Conservation (phyloP, 2,797 vertebrate species). For the Tapirus indicus region DNA sequence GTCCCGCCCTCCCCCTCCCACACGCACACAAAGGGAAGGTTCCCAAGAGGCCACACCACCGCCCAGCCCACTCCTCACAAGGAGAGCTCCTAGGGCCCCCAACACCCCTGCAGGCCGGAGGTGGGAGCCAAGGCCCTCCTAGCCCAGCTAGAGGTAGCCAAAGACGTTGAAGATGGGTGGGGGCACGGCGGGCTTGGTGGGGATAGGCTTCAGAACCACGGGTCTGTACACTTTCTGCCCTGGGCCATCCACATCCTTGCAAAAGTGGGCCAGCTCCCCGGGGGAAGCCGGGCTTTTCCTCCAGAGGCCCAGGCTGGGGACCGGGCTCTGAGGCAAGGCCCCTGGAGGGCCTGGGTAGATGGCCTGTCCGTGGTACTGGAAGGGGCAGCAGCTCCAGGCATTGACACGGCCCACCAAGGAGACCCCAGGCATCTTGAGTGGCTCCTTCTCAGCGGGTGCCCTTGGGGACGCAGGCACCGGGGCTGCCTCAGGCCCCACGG, state of each 20-base stretch:
- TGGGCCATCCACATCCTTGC: slow-evolving; percentile 86
- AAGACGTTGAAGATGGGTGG: slow-evolving; percentile 96
- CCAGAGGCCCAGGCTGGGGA: slow-evolving; percentile 91
- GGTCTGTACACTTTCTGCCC: slow-evolving; percentile 94
- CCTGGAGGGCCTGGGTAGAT: slow-evolving; percentile 90
- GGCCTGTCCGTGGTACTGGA: slow-evolving; percentile 94
- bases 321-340: slow-evolving; percentile 88
- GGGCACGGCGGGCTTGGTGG: slow-evolving; percentile 94
- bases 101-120: not conserved
- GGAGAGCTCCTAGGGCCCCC: not conserved
- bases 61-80: not conserved
- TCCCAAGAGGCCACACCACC: not conserved
- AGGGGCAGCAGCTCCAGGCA: slow-evolving; percentile 94
- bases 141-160: slow-evolving; percentile 92
- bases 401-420: slow-evolving; percentile 87
- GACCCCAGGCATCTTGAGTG: slow-evolving; percentile 86
- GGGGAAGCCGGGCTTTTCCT: slow-evolving; percentile 88
- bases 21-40: not conserved
- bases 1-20: not conserved
- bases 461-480: slow-evolving; percentile 76
- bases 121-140: not conserved
- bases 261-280: slow-evolving; percentile 81
- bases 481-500: slow-evolving; percentile 81
- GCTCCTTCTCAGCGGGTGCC: slow-evolving; percentile 88
- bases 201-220: slow-evolving; percentile 97